Percentiles rank a stretch among this genome's conserved stretches.
phyloP scores from a whole-genome alignment of 2,888 invertebrate genomes.

The Arctia plantaginis region DNA sequence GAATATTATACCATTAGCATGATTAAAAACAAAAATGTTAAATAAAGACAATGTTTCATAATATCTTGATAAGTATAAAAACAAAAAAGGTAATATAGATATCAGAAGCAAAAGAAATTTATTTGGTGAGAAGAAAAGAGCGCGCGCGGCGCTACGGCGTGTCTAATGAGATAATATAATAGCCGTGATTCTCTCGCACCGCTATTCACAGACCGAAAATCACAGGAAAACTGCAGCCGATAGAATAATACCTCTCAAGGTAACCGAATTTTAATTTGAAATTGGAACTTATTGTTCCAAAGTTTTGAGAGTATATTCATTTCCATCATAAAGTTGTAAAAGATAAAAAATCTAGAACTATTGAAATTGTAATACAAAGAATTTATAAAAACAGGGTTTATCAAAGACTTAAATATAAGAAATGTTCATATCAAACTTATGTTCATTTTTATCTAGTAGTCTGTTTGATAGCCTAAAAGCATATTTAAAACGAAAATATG shows the following conservation, averaged over 20 bases:
- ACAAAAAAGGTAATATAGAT: conserved; percentile 72
- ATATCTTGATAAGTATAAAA: conserved; percentile 49
- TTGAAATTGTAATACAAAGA: background rate
- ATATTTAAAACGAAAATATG: conserved; percentile 55
- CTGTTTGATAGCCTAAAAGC: conserved; percentile 5
- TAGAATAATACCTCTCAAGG: conserved; percentile 60
- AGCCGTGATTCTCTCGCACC: conserved; percentile 80
- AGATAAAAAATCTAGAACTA: background rate
- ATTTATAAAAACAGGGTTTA: background rate
- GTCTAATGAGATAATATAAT: conserved; percentile 86
- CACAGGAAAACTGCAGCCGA: conserved; percentile 80
- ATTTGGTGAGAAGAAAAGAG: conserved; percentile 77
- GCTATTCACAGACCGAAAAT: conserved; percentile 78
- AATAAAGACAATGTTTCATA: conserved; percentile 27
- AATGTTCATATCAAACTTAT: background rate
- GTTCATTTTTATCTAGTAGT: background rate
- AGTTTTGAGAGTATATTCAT: background rate
- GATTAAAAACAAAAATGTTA: conserved; percentile 25
- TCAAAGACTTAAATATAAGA: background rate
- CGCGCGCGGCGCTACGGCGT: conserved; percentile 75
- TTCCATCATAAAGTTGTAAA: background rate
- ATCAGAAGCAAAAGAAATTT: conserved; percentile 78
- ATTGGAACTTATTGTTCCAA: conserved; percentile 21
- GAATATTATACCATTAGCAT: conserved; percentile 1
- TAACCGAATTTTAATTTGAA: conserved; percentile 52